phyloP scores from a whole-genome alignment of 35 echinoderm and acorn worm genomes.

The Heliocidaris erythrogramma region DNA sequence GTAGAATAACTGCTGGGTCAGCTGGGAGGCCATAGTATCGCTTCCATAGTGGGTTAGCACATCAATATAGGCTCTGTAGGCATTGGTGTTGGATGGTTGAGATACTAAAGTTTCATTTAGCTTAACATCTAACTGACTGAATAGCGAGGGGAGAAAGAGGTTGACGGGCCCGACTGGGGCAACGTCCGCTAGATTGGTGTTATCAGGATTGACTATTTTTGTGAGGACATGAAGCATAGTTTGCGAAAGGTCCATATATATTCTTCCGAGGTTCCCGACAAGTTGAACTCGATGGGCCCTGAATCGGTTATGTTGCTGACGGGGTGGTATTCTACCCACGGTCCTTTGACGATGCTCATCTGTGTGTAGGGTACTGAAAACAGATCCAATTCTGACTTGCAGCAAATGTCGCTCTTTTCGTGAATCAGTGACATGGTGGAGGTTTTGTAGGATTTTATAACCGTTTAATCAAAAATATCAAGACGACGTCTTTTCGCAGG shows the following conservation, averaged over 20 bases:
- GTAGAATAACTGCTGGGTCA: slow-evolving; percentile 70
- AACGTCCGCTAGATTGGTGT: slow-evolving; percentile 8
- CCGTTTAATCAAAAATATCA: slow-evolving; percentile 52
- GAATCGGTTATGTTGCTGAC: slow-evolving; percentile 65
- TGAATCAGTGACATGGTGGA: slow-evolving; percentile 65
- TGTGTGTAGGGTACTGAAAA: slow-evolving; percentile 69
- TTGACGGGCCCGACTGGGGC: slow-evolving; percentile 62
- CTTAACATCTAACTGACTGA: slow-evolving; percentile 65
- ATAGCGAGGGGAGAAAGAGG: slow-evolving; percentile 56
- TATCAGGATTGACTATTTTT: slow-evolving; percentile 49
- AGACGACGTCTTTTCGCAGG: slow-evolving; percentile 22
- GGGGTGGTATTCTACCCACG: slow-evolving; percentile 70
- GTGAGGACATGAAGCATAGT: slow-evolving; percentile 56
- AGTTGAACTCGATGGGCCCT: slow-evolving; percentile 61
- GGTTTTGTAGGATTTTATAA: neutral
- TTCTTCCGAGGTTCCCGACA: slow-evolving; percentile 58
- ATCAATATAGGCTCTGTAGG: slow-evolving; percentile 66
- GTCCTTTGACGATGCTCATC: slow-evolving; percentile 58
- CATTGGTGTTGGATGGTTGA: slow-evolving; percentile 63
- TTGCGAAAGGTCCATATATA: slow-evolving; percentile 70
- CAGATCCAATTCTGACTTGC: slow-evolving; percentile 58
- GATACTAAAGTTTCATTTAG: slow-evolving; percentile 70
- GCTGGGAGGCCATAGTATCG: slow-evolving; percentile 56
- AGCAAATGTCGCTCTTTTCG: slow-evolving; percentile 54
- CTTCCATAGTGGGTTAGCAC: slow-evolving; percentile 58